A percentile compares a stretch with the other conserved stretches of the same genome.
These are phyloP conservation scores for Anastrepha ludens DNA, from an alignment of 1,140 invertebrate genomes.

Conservation along the genomic window DNA sequence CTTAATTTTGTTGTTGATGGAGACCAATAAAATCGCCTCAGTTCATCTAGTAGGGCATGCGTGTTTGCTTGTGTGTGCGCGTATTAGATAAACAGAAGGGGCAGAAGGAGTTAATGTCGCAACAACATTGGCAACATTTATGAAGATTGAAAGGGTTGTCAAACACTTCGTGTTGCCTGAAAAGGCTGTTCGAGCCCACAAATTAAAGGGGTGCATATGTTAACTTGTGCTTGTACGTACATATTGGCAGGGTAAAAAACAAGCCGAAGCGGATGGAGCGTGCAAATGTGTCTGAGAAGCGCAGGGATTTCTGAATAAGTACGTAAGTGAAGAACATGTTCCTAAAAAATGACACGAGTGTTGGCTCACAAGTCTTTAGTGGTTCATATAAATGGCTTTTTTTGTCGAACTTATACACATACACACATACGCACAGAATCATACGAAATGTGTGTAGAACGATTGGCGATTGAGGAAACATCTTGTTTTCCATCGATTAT, in stretches of 20 bases:
- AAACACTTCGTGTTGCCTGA: background rate
- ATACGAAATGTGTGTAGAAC: background rate
- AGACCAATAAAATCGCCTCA: conserved; percentile 2
- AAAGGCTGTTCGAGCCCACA: background rate
- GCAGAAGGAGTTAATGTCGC: conserved; percentile 48
- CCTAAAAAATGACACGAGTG: background rate
- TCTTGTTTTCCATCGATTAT: conserved; percentile 54
- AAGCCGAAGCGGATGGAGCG: conserved; percentile 43
- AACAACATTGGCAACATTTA: conserved; percentile 68
- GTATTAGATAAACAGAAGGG: background rate
- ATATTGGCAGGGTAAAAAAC: conserved; percentile 13
- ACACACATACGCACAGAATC: background rate
- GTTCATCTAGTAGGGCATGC: background rate
- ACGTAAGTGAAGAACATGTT: background rate
- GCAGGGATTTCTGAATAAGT: background rate
- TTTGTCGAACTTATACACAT: background rate
- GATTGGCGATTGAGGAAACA: conserved; percentile 44
- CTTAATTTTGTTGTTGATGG: conserved; percentile 42
- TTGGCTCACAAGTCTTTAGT: conserved; percentile 25
- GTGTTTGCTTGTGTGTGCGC: background rate
- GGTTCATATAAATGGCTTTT: conserved; percentile 29
- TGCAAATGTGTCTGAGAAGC: conserved; percentile 24
- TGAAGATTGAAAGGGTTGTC: conserved; percentile 73
- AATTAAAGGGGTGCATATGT: conserved; percentile 52
- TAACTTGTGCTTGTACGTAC: background rate